Conservation (phyloP, 2,888 invertebrate genomes). For the Orchesellides sinensis region DNA sequence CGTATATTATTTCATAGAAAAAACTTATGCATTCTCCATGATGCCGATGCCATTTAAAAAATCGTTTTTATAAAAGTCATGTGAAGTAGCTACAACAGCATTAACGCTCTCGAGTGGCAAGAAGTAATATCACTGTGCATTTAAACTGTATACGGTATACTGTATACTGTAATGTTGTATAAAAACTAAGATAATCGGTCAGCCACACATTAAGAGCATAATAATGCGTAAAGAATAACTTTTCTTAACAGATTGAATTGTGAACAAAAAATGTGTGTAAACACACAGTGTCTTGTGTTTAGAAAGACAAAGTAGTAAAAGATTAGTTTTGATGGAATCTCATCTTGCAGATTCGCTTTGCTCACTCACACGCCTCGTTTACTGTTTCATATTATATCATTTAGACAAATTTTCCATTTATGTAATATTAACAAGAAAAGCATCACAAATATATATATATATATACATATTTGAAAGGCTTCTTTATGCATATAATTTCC, state of each 20-base stretch:
- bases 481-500: too few species aligned
- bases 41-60: background rate
- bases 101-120: background rate
- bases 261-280: constrained; percentile 47
- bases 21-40: background rate
- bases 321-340: constrained; percentile 60
- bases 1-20: background rate
- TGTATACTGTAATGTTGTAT: background rate
- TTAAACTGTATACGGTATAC: too few species aligned
- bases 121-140: constrained; percentile 7
- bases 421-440: background rate
- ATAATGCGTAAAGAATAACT: constrained; percentile 7
- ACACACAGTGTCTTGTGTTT: constrained; percentile 20
- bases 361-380: background rate
- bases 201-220: constrained; percentile 10
- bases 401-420: background rate
- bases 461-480: too few species aligned
- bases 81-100: background rate
- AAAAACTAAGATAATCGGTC: constrained; percentile 33
- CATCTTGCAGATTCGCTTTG: constrained; percentile 26
- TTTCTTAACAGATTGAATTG: constrained; percentile 57
- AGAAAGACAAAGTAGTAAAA: constrained; percentile 23
- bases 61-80: background rate
- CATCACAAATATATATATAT: too few species aligned
- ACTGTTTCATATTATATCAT: constrained; percentile 1